Base-by-base conservation (phyloP, 2,797 vertebrate species). In the Paramormyrops hopkinsi region DNA sequence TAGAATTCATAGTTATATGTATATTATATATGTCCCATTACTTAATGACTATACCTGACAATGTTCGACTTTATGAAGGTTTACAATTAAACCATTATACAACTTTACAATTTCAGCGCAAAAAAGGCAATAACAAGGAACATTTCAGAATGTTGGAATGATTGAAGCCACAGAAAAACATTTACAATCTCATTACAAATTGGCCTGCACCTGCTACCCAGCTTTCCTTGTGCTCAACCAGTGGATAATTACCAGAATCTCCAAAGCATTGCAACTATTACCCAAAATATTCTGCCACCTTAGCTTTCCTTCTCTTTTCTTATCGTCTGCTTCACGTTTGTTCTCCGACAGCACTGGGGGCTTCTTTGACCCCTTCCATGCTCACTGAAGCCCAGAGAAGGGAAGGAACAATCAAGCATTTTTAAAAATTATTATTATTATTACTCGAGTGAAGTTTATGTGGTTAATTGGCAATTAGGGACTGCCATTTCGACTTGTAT, bases 381-480 rank as follows among this genome's bases (percentile, higher is more conserved):
- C 37, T n/a, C 41, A 19, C 76, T 82, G 2, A 82, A 46, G 76
- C 41, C 76, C 41, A 46, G 37, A 46, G 41, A 82, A 44, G 19
- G 73, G 8, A 46, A 46, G 7, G 41, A 82, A 82, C 37, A 82
- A 82, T 82, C 41, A 82, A 82, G 76, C 41, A 82, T 46, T 82
- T 79, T 82, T 79, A 0, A 2, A 59, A 54, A 7, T 65, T 29
- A 65, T 65, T 73, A 37, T 73, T 37, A 33, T 73, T 73, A 46
- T 46, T 46, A 46, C 76, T 82, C 8, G 3, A 46, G 76, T 82
- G 76, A 82, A 82, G 41, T 22, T n/a, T 46, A 46, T 82, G 76
- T 46, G 41, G 76, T 82, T 82, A 82, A 82, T 82, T 82, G 76
- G 76, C 41, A 82, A 82, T 82, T 82, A 82, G 76, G 41, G 41